Conservation (phyloP, 2,113 vertebrate genomes). For the Ardeotis arabs region DNA sequence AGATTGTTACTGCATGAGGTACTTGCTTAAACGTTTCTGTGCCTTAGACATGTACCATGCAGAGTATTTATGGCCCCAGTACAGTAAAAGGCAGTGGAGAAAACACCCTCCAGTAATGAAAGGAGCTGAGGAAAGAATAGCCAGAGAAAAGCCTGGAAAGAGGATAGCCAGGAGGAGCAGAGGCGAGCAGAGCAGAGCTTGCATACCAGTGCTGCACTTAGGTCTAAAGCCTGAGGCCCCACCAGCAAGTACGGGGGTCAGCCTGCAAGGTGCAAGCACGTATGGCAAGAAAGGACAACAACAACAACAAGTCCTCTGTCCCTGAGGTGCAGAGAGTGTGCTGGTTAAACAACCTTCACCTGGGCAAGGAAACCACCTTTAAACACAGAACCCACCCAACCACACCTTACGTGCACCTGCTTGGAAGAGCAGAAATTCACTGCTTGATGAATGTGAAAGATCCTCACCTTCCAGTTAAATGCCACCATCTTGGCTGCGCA, state of each 20-base stretch:
- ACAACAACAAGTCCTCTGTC: background rate
- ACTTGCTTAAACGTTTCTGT: background rate
- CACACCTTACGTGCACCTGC: background rate
- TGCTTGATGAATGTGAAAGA: background rate
- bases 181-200: background rate
- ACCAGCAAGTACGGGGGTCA: background rate
- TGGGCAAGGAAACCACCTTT: background rate
- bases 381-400: background rate
- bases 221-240: background rate
- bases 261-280: fast-evolving
- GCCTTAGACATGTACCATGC: background rate
- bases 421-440: background rate
- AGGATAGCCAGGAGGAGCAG: background rate
- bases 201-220: background rate
- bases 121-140: background rate
- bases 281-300: background rate
- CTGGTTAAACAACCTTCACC: background rate
- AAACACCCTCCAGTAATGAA: background rate
- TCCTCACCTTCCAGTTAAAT: constrained; percentile 70
- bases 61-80: background rate
- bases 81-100: background rate
- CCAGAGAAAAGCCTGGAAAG: background rate
- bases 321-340: background rate
- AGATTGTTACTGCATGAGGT: background rate
- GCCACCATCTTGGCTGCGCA: constrained; percentile 11